Base-by-base conservation (phyloP, 2,113 vertebrate genomes). In the Riparia riparia region DNA sequence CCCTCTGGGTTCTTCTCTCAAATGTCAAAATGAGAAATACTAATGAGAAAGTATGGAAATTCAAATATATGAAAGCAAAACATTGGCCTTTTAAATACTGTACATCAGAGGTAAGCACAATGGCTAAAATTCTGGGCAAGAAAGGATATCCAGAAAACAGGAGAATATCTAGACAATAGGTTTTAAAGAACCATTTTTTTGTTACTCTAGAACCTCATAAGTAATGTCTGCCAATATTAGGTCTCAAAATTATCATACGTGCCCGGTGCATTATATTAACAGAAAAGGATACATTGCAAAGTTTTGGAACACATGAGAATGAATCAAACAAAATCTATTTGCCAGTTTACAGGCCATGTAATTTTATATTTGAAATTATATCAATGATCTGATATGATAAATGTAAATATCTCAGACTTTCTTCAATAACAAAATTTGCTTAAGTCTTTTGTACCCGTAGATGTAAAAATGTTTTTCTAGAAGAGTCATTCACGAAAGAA, bases 11-110 rank as follows among this genome's bases (percentile, higher is more conserved):
- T 66, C 42, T 53, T 39, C 69, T 91, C 82, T 68, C 51, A 28
- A 61, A 57, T 41, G 53, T 85, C 49, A 73, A 73, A 90, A 63
- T 53, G 56, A 47, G 53, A 85, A 71, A 45, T 77, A 37, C 22
- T 76, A 12, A 84, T 39, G 12, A 19, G 74, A 41, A 86, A 81
- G 21, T 18, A 73, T 39, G 58, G 45, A 84, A 89, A 81, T 60
- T 60, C 71, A 89, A 82, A 89, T 45, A 66, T 7, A 47, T 15
- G 14, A 79, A 79, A 95, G 51, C 61, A 80, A 57, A 63, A 12
- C 47, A 51, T 42, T 73, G 63, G 49, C 49, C 76, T 93, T 88
- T 96, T 82, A 89, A 94, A 51, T 69, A 42, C 63, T 72, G 78
- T 49, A 74, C 63, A 74, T 82, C 86, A 31, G 68, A 70, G 34